Conservation (phyloP, 2,113 vertebrate genomes). For the Pygathrix nemaeus region DNA sequence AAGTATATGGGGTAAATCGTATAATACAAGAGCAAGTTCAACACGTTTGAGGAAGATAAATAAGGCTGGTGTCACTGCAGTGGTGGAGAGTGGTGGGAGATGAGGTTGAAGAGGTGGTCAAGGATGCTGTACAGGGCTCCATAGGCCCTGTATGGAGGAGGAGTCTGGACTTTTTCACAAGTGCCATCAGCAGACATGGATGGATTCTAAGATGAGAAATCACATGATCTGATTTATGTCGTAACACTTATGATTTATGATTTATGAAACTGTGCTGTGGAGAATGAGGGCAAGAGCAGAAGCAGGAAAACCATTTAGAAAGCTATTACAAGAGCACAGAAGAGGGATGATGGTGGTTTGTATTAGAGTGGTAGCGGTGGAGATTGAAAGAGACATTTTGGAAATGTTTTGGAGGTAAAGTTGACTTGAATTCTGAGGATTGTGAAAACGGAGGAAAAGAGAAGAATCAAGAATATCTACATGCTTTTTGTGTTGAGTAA, state of each 20-base stretch:
- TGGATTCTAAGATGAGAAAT: not conserved
- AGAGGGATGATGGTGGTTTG: not conserved
- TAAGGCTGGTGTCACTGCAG: not conserved
- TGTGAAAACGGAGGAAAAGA: not conserved
- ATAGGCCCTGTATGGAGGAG: not conserved
- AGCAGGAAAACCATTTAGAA: constrained; percentile 28
- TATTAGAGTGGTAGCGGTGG: not conserved
- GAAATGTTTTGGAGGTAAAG: not conserved
- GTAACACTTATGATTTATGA: not conserved
- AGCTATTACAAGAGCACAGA: not conserved
- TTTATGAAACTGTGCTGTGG: not conserved
- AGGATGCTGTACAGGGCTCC: not conserved
- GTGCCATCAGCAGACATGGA: not conserved
- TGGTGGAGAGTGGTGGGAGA: not conserved
- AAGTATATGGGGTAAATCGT: not conserved
- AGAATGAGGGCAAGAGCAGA: not conserved
- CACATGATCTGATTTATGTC: not conserved
- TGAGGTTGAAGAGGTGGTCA: not conserved
- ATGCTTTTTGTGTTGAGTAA: not conserved
- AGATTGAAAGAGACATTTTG: not conserved
- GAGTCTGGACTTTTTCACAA: not conserved
- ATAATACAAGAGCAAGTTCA: constrained; percentile 9
- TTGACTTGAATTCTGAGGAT: not conserved
- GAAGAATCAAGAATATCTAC: not conserved
- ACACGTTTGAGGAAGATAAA: not conserved